Base-by-base conservation (phyloP, 2,113 vertebrate genomes). In the Cavia porcellus region DNA sequence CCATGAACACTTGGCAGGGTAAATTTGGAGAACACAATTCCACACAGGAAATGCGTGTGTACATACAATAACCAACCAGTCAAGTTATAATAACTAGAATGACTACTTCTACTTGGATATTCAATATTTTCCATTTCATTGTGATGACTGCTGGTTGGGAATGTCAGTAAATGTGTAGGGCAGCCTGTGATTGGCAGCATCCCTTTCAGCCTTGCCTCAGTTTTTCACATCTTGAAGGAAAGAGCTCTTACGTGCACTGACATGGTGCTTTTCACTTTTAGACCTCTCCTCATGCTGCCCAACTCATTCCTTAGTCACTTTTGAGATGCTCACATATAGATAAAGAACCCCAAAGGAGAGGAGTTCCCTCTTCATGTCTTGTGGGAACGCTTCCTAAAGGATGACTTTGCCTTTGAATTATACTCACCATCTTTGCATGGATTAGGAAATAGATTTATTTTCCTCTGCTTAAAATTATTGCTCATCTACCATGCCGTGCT, bases 361-460 rank as follows among this genome's bases (percentile, higher is more conserved):
- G 20, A 82, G 50, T 28, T 25, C 38, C 45, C 70, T 68, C 55
- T 55, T 45, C 61, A 17, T 45, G 4, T 74, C 59, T 64, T 59
- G 13, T 70, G 28, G 74, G 13, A 11, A 61, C 79, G 42, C 13
- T 84, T 83, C 80, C 84, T 89, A 20, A 68, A 86, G 61, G 84
- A 57, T 61, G 74, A 55, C 20, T 61, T 80, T 70, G 20, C 74
- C 86, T 55, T 93, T 90, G 68, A 84, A 93, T 92, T 62, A 92
- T 11, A 82, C 9, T 81, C 47, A 14, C n/a, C 22, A 42, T 42
- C 90, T 84, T 88, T 47, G 62, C 62, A 89, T 72, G 68, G 28
- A 28, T 59, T 95, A 61, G 55, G 47, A 93, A 93, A 87, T 85
- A 62, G 1, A 52, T 24, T 96, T 55, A n/a, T 13, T 93, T 91